Evolutionary conservation across 2,888 invertebrate species (phyloP).

Genomic region (Phrixothrix hirtus): DNA sequence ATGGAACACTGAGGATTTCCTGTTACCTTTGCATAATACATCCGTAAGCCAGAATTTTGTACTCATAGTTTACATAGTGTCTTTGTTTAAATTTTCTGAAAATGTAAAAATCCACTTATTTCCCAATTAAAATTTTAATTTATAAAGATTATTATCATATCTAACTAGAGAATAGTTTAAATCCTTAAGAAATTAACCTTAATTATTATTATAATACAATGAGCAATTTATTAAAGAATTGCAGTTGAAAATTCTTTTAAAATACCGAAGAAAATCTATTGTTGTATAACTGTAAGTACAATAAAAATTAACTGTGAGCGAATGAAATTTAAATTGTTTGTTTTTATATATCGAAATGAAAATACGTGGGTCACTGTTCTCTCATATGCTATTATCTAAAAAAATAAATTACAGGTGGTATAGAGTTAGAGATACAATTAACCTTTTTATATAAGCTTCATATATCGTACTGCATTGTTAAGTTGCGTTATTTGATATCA

Average conservation of each 20-base stretch:
- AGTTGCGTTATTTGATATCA: conserved; percentile 12
- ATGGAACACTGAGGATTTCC: not conserved
- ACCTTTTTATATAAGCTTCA: conserved; percentile 15
- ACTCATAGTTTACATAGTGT: too few relatives aligned
- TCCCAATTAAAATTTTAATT: too few relatives aligned
- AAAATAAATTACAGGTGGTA: conserved; percentile 28
- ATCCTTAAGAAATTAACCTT: too few relatives aligned
- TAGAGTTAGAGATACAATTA: conserved; percentile 15
- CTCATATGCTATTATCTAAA: conserved; percentile 3
- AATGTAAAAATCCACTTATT: too few relatives aligned
- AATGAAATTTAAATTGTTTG: not conserved
- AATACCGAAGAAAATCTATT: not conserved
- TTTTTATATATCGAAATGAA: not conserved
- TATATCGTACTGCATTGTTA: conserved; percentile 14
- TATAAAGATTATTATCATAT: too few relatives aligned
- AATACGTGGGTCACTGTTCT: not conserved
- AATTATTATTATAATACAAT: too few relatives aligned
- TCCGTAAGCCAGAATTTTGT: too few relatives aligned
- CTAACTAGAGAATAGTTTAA: too few relatives aligned
- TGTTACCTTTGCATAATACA: not conserved
- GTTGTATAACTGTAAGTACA: not conserved
- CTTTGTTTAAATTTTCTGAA: too few relatives aligned
- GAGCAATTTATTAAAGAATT: too few relatives aligned
- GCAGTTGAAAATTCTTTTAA: not conserved
- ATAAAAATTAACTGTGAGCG: not conserved